phyloP scores from a whole-genome alignment of 2,888 invertebrate species.

The Eupelmus urozonus region DNA sequence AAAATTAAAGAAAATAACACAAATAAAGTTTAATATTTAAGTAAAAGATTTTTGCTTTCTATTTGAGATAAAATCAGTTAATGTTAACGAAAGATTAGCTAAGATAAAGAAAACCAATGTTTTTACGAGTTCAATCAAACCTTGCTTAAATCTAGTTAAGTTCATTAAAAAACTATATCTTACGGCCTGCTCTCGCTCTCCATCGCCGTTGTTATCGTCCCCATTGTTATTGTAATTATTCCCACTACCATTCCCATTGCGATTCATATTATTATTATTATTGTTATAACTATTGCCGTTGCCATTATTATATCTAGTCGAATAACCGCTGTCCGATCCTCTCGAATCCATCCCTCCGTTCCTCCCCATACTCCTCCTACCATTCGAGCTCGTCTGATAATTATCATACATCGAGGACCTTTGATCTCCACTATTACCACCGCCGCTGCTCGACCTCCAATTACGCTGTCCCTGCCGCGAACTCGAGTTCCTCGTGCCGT shows the following conservation, averaged over 20 bases:
- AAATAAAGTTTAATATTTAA: neutral
- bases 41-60: no score
- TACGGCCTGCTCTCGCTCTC: conserved; percentile 59
- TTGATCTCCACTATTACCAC: neutral
- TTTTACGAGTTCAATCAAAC: no score
- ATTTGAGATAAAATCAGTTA: no score
- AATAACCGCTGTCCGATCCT: no score
- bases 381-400: conserved; percentile 19
- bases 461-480: conserved; percentile 11
- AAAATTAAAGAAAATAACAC: no score
- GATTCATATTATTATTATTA: conserved; percentile 46
- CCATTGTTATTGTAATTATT: conserved; percentile 46
- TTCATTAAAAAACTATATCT: conserved; percentile 49
- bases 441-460: conserved; percentile 15
- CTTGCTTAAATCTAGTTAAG: neutral
- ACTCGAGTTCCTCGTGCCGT: conserved; percentile 28
- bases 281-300: conserved; percentile 37
- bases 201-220: conserved; percentile 41
- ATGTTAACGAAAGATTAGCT: no score
- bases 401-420: conserved; percentile 33
- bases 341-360: conserved; percentile 11
- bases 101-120: no score
- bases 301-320: conserved; percentile 33
- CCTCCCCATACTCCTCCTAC: conserved; percentile 12
- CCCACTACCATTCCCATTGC: conserved; percentile 50